Conservation (phyloP, 2,888 invertebrate species). For the Platycnemis pennipes region DNA sequence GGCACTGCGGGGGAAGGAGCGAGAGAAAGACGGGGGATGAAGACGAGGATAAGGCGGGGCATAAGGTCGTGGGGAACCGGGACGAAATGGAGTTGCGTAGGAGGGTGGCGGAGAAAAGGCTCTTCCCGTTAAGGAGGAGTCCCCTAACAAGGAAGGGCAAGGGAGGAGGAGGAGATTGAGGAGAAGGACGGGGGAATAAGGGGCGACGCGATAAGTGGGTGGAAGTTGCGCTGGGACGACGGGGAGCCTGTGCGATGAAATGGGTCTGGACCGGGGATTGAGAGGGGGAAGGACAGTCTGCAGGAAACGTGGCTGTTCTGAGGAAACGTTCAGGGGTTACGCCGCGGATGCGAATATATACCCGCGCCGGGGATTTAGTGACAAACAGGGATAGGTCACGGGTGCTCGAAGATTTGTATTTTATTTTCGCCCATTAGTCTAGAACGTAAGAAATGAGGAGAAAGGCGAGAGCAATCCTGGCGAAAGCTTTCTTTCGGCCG, state of each 20-base stretch:
- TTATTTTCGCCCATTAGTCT: too few species aligned
- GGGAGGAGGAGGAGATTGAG: not conserved
- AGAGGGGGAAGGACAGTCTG: not conserved
- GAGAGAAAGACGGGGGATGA: not conserved
- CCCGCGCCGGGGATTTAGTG: too few species aligned
- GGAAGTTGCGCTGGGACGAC: not conserved
- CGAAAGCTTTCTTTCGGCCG: too few species aligned
- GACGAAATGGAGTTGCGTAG: not conserved
- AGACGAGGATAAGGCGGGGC: not conserved
- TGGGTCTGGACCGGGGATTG: not conserved
- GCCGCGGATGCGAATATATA: too few species aligned
- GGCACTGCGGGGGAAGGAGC: not conserved
- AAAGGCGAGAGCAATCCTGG: too few species aligned
- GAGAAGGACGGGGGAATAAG: not conserved
- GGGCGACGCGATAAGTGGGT: not conserved
- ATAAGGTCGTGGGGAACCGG: not conserved
- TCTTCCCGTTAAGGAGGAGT: not conserved
- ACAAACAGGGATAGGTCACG: too few species aligned
- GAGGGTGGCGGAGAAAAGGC: not conserved
- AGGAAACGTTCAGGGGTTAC: too few species aligned
- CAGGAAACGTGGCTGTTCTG: not conserved
- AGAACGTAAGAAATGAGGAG: too few species aligned
- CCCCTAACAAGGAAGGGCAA: not conserved
- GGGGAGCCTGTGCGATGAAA: not conserved
- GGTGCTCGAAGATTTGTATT: too few species aligned